These are phyloP conservation scores for Glaucopsyche alexis DNA, from an alignment of 2,888 invertebrate species.

Conservation along the genomic window DNA sequence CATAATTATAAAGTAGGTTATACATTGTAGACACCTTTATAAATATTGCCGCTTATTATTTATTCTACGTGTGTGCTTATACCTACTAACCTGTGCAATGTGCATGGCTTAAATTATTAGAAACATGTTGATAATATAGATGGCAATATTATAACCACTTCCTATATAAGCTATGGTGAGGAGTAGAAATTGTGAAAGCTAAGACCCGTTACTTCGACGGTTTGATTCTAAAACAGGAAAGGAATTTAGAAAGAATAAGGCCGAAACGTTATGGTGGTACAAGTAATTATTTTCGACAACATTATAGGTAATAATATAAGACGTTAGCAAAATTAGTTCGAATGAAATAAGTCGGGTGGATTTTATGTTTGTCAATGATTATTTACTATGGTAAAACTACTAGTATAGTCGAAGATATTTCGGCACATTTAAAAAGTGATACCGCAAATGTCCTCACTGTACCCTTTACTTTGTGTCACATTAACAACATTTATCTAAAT, in stretches of 20 bases:
- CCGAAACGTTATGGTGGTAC: background rate
- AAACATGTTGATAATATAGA: slow-evolving; percentile 23
- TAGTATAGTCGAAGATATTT: no score
- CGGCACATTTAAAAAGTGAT: no score
- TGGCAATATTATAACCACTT: slow-evolving; percentile 24
- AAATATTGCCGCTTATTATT: background rate
- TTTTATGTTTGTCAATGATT: no score
- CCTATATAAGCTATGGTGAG: background rate
- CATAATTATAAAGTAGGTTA: background rate
- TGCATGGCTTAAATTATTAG: slow-evolving; percentile 15
- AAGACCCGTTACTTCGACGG: slow-evolving; percentile 1
- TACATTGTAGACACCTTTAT: background rate
- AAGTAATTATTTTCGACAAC: no score
- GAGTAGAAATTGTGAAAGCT: slow-evolving; percentile 9
- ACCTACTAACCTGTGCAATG: background rate
- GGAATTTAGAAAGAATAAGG: background rate
- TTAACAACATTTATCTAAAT: no score
- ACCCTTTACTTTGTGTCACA: no score
- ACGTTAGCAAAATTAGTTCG: no score
- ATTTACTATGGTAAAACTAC: no score
- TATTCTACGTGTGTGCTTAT: background rate
- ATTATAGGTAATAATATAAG: no score
- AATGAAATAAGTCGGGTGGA: no score
- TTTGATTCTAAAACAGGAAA: background rate
- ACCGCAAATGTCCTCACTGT: no score